phyloP scores from a whole-genome alignment of 2,113 vertebrate genomes.

The Mus pahari region DNA sequence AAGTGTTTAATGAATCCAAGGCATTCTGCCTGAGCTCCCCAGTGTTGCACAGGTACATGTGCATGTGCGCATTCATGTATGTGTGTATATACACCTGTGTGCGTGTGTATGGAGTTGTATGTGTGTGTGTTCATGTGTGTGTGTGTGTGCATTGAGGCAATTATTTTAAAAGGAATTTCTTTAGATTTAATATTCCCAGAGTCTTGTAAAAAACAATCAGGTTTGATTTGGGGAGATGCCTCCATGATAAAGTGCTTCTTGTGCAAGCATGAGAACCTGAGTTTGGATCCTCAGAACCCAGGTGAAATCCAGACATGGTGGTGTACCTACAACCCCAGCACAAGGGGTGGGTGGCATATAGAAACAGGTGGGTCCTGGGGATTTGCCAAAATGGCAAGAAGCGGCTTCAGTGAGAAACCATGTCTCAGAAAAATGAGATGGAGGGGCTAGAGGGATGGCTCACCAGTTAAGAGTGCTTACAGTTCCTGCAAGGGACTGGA shows the following conservation, averaged over 20 bases:
- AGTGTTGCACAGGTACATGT: neutral
- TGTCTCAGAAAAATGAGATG: neutral
- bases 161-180: neutral
- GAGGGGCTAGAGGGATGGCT: neutral
- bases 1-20: neutral
- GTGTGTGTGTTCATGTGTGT: neutral
- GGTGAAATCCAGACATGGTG: neutral
- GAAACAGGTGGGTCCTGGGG: neutral
- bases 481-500: neutral
- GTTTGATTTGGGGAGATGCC: neutral
- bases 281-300: neutral
- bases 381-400: neutral
- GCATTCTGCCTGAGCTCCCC: neutral
- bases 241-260: neutral
- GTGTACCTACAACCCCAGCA: neutral
- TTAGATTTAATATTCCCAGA: neutral
- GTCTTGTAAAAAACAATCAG: neutral
- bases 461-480: neutral
- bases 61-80: neutral
- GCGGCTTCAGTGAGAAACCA: neutral
- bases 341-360: neutral
- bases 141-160: neutral
- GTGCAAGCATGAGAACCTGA: no score
- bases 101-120: neutral
- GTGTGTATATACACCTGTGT: no score